Conservation (phyloP, 2,888 invertebrate species). For the Ennomos quercinarius region DNA sequence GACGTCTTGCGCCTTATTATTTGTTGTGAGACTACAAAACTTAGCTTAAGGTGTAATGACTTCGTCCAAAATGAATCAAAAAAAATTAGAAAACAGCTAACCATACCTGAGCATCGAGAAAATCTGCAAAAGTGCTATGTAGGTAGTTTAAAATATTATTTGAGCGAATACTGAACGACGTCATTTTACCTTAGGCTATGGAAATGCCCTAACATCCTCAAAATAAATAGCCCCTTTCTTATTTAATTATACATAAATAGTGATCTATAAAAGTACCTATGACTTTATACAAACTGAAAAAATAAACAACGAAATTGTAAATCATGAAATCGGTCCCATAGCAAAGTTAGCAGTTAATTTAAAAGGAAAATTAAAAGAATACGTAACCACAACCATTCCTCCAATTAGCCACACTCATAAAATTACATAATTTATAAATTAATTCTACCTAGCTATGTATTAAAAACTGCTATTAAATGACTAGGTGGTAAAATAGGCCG, state of each 20-base stretch:
- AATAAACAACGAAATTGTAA: constrained; percentile 53
- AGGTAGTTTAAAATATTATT: constrained; percentile 22
- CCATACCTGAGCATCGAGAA: constrained; percentile 14
- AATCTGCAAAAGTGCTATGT: constrained; percentile 3
- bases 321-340: constrained; percentile 58
- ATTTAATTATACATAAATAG: constrained; percentile 79
- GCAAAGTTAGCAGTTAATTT: constrained; percentile 29
- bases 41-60: constrained; percentile 57
- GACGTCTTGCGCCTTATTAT: constrained; percentile 74
- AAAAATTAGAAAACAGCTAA: not conserved
- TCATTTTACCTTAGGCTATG: constrained; percentile 58
- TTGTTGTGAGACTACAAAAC: constrained; percentile 84
- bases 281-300: constrained; percentile 78
- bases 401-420: constrained; percentile 69
- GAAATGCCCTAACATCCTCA: constrained; percentile 65
- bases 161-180: constrained; percentile 51
- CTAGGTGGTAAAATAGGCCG: constrained; percentile 74
- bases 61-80: constrained; percentile 47
- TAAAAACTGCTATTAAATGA: constrained; percentile 77
- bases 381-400: constrained; percentile 69
- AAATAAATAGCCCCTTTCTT: constrained; percentile 80
- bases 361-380: constrained; percentile 20
- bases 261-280: constrained; percentile 64
- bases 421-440: constrained; percentile 62
- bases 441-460: constrained; percentile 67